Evolutionary conservation across 1,140 invertebrate species (phyloP), one percentile per base, ranked within the genome.

Genomic region (Parasteatoda tepidariorum): DNA sequence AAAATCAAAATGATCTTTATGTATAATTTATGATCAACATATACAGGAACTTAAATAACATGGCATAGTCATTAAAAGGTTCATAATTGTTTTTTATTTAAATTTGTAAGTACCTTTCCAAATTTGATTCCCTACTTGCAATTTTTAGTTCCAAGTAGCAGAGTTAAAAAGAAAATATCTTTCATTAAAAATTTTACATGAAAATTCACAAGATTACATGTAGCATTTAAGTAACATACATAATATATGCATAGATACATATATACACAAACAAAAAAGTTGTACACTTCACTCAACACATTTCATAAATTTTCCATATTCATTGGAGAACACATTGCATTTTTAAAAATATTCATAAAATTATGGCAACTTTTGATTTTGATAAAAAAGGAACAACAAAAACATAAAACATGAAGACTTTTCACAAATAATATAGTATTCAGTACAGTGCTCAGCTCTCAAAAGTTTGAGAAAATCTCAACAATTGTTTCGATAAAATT

Each of bases 331-430:
- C 38, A 48, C 38, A 48, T 48, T 48, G 38, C 38, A 48, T 48
- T 26, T 75, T 75, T 24, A 75, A 75, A 75, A 75, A 75, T 75
- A 75, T 75, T 31, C 31, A 62, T 75, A 61, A 75, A 34, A 75
- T 62, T 75, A 75, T 74, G 74, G 59, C 61, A 64, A n/a, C 74
- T 48, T 48, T 78, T 78, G 74, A 78, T 78, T 78, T 38, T 48
- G 74, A 78, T 78, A 78, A 48, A 74, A 78, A 31, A 61, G 34
- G 66, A 31, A 41, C 48, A 24, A 78, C 64, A 78, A 75, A 62
- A 26, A 31, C 11, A 38, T 38, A 57, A 66, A 26, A 66, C 74
- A 70, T 70, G 33, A 18, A 76, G 34, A 34, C 33, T n/a, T 38
- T 34, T 66, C 38, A 78, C 61, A 78, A 66, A 41, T 78, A 75